Conservation (phyloP, 2,888 invertebrate genomes). For the Cataglyphis altisquamis region DNA sequence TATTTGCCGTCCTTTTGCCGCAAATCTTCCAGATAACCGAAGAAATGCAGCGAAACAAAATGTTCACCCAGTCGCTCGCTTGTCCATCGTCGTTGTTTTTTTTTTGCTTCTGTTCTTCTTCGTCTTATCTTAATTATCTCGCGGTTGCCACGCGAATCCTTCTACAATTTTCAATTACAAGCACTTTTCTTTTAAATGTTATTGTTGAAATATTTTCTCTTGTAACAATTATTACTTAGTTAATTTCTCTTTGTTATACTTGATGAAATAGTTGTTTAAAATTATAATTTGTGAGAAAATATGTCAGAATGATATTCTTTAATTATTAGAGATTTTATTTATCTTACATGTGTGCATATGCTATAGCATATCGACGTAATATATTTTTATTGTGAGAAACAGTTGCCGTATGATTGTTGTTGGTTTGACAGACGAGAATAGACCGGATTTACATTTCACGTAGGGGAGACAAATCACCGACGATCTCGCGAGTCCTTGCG, state of each 20-base stretch:
- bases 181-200: conserved; percentile 8
- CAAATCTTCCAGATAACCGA: neutral
- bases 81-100: conserved; percentile 45
- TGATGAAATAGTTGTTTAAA: neutral
- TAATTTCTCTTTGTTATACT: neutral
- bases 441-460: conserved; percentile 20
- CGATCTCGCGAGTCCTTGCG: conserved; percentile 67
- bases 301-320: neutral
- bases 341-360: neutral
- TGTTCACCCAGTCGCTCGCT: conserved; percentile 29
- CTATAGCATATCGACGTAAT: neutral
- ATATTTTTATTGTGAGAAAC: conserved; percentile 20
- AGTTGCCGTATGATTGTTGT: neutral
- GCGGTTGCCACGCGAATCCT: neutral
- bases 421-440: conserved; percentile 56
- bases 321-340: neutral
- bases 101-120: neutral
- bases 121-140: conserved; percentile 28
- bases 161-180: conserved; percentile 18
- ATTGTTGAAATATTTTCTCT: neutral
- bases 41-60: conserved; percentile 42
- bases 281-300: neutral
- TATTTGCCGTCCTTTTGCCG: conserved; percentile 24
- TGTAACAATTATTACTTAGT: neutral
- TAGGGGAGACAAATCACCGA: conserved; percentile 66